Evolutionary conservation across 2,797 vertebrate species (phyloP).

Genomic region (Discoglossus pictus): DNA sequence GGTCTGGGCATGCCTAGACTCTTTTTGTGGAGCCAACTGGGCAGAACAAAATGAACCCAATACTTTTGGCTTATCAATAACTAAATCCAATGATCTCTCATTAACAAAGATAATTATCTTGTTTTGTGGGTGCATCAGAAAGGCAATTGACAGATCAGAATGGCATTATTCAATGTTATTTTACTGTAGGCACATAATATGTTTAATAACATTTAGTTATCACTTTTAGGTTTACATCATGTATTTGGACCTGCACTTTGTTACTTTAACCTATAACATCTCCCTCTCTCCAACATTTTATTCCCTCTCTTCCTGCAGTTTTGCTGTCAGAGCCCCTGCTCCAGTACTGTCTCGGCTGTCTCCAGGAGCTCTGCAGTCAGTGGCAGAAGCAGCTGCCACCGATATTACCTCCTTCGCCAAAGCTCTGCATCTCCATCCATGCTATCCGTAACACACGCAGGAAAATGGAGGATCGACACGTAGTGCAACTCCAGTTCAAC

Average conservation of each 20-base stretch:
- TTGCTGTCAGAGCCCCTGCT: constrained; percentile 15
- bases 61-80: too few relatives aligned
- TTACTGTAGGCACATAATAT: too few relatives aligned
- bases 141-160: too few relatives aligned
- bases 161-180: too few relatives aligned
- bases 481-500: constrained; percentile 82
- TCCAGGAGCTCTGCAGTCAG: constrained; percentile 69
- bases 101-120: too few relatives aligned
- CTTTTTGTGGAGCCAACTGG: too few relatives aligned
- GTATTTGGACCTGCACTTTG: background rate
- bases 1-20: too few relatives aligned
- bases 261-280: constrained; percentile 30
- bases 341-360: constrained; percentile 40
- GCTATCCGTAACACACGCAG: constrained; percentile 89
- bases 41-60: too few relatives aligned
- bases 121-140: too few relatives aligned
- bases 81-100: too few relatives aligned
- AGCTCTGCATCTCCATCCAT: constrained; percentile 74
- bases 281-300: constrained; percentile 39
- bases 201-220: too few relatives aligned
- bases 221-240: too few relatives aligned
- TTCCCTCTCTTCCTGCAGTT: constrained; percentile 5
- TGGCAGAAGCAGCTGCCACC: constrained; percentile 73
- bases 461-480: constrained; percentile 94
- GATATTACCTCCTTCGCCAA: constrained; percentile 30